Evolutionary conservation across 2,888 invertebrate species (phyloP).

Genomic region (Dyspetes luteomarginatus): DNA sequence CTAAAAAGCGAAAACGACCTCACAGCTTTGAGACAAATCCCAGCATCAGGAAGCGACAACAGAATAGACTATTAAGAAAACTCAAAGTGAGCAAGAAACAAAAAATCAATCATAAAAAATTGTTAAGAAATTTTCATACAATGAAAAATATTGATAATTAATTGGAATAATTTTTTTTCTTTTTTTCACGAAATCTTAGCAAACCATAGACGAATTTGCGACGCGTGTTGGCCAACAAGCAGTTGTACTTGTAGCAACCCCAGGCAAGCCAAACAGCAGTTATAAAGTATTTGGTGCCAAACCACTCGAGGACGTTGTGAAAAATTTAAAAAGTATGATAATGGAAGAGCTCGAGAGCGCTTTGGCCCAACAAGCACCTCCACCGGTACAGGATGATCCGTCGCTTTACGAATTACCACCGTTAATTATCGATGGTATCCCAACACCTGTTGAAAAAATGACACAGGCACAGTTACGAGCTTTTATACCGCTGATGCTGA

Average conservation of each 20-base stretch:
- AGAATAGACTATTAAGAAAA: constrained; percentile 95
- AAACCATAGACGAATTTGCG: constrained; percentile 98
- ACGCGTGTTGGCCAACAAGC: constrained; percentile 99
- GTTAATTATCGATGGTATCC: constrained; percentile 98
- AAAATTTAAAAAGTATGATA: constrained; percentile 94
- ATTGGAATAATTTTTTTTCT: constrained; percentile 11
- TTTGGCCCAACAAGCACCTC: constrained; percentile 96
- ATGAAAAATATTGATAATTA: background rate
- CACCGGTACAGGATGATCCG: constrained; percentile 94
- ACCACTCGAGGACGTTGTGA: constrained; percentile 97
- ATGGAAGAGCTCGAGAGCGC: constrained; percentile 98
- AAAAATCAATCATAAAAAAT: background rate
- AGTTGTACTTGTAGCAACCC: constrained; percentile 97
- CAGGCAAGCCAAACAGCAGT: constrained; percentile 97
- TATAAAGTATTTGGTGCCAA: constrained; percentile 99
- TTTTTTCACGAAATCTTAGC: constrained; percentile 84
- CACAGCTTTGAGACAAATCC: constrained; percentile 99
- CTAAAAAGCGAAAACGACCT: constrained; percentile 96
- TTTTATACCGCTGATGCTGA: constrained; percentile 98
- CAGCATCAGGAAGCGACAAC: constrained; percentile 97
- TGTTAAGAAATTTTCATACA: background rate
- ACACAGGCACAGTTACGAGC: constrained; percentile 98
- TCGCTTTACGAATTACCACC: constrained; percentile 97
- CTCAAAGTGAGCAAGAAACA: constrained; percentile 87
- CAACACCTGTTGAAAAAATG: constrained; percentile 99